A percentile compares a stretch with the other conserved stretches of the same genome.
Evolutionary conservation across 1,140 invertebrate genomes (phyloP).

Genomic region (Ladona fulva): DNA sequence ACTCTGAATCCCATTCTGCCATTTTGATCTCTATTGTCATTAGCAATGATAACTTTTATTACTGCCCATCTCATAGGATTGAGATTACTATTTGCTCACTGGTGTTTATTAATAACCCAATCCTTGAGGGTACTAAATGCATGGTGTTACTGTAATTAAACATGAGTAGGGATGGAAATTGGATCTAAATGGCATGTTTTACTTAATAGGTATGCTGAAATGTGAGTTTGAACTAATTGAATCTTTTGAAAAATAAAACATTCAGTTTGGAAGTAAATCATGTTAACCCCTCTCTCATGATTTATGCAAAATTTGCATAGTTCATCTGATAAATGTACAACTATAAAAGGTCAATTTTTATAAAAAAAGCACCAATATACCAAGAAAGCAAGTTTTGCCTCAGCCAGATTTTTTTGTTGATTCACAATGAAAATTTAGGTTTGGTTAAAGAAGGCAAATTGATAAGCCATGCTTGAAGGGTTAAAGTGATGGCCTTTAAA

Average conservation of each 20-base stretch:
- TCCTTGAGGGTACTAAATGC: slow-evolving; percentile 4
- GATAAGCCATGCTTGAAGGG: not conserved
- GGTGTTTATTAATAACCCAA: slow-evolving; percentile 1
- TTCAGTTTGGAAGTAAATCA: slow-evolving; percentile 7
- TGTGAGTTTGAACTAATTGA: not conserved
- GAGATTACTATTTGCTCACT: slow-evolving; percentile 2
- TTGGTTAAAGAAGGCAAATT: not conserved
- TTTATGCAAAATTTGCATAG: not conserved
- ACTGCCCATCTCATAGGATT: slow-evolving; percentile 8
- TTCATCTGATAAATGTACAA: slow-evolving; percentile 8
- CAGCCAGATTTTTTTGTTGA: not conserved
- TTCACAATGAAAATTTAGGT: not conserved
- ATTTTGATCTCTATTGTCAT: slow-evolving; percentile 10
- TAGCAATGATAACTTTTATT: not conserved
- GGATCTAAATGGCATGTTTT: not conserved
- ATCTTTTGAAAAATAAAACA: slow-evolving; percentile 3
- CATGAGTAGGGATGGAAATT: slow-evolving; percentile 5
- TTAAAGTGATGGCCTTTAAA: not conserved
- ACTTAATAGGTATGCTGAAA: slow-evolving; percentile 2
- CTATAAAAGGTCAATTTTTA: not conserved
- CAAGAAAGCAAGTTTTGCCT: not conserved
- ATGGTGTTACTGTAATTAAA: not conserved
- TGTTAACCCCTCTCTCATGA: not conserved
- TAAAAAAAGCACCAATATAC: not conserved
- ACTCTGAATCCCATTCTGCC: not conserved